phyloP scores from a whole-genome alignment of 2,113 vertebrate genomes.

The Terrapene triunguis region DNA sequence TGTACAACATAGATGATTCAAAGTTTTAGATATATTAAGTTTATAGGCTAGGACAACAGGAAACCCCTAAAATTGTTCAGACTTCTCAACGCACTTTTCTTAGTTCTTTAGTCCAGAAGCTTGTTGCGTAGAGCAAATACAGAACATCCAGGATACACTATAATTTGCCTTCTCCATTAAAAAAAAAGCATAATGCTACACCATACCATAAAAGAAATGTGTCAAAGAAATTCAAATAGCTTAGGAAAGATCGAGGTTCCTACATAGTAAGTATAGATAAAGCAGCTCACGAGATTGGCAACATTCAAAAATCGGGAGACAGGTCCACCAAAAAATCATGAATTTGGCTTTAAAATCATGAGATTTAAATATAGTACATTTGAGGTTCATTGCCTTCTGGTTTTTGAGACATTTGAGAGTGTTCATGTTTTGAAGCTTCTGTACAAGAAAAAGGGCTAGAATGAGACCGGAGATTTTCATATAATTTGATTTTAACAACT shows the following conservation, averaged over 20 bases:
- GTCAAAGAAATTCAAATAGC: background rate
- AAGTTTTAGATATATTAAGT: background rate
- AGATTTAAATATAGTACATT: background rate
- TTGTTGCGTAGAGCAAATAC: background rate
- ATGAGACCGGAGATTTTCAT: no score
- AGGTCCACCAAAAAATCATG: background rate
- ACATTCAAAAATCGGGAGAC: background rate
- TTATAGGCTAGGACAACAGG: background rate
- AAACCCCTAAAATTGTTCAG: background rate
- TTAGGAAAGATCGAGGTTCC: no score
- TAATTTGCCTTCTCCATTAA: background rate
- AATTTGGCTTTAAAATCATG: background rate
- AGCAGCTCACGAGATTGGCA: background rate
- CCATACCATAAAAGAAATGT: background rate
- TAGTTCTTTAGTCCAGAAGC: background rate
- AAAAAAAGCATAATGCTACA: background rate
- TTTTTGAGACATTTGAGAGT: background rate
- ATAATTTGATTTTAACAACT: background rate
- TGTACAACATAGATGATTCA: background rate
- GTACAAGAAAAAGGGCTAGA: background rate
- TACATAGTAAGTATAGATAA: background rate
- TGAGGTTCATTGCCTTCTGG: rapidly evolving
- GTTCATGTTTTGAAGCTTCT: background rate
- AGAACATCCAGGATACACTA: background rate
- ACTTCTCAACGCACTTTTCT: background rate